phyloP scores from a whole-genome alignment of 2,113 vertebrate species.

The Tichodroma muraria region DNA sequence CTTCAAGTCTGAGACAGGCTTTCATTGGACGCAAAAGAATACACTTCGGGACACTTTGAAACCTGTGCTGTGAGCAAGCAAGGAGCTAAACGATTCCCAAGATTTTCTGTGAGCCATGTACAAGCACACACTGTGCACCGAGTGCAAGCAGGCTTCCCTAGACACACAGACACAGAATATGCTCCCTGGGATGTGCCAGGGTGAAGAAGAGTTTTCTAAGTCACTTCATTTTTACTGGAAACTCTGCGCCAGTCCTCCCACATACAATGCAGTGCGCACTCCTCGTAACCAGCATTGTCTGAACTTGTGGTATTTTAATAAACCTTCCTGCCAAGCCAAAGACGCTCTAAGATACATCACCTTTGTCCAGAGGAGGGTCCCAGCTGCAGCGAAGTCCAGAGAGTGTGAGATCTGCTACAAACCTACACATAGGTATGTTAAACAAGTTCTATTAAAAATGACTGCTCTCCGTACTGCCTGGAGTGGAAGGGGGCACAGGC shows the following conservation, averaged over 20 bases:
- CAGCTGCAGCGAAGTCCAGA: not conserved
- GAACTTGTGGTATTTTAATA: conserved; percentile 33
- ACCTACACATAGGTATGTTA: conserved; percentile 16
- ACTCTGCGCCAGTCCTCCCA: not conserved
- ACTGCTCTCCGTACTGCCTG: not conserved
- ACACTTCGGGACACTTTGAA: conserved; percentile 32
- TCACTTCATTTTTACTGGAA: conserved; percentile 41
- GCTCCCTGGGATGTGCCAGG: not conserved
- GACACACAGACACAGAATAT: not conserved
- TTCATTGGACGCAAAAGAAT: conserved; percentile 45
- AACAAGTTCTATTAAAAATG: not conserved
- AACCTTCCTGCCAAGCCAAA: not conserved
- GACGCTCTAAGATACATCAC: not conserved
- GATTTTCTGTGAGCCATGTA: not conserved
- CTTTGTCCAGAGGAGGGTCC: conserved; percentile 32
- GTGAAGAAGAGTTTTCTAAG: conserved; percentile 11
- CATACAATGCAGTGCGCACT: not conserved
- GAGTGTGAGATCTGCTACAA: not conserved
- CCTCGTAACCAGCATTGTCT: conserved; percentile 41
- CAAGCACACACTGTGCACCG: not conserved
- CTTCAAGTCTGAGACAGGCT: conserved; percentile 7
- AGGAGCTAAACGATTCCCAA: conserved; percentile 32
- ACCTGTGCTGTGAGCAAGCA: not conserved
- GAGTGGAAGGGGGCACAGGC: not conserved
- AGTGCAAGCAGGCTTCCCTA: not conserved